Conservation (phyloP, 2,113 vertebrate genomes). For the Barnardius zonarius region DNA sequence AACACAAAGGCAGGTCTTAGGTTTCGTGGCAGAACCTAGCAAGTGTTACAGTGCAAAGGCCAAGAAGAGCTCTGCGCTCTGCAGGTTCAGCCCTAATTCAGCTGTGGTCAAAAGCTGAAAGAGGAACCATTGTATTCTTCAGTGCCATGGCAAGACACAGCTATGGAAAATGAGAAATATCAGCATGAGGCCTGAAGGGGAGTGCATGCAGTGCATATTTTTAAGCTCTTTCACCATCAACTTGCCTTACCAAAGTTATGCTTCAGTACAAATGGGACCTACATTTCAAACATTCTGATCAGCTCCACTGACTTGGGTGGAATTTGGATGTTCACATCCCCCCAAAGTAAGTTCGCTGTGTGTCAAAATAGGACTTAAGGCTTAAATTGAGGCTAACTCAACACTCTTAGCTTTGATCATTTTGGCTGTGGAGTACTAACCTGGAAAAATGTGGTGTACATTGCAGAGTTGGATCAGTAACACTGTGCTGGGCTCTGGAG, state of each 20-base stretch:
- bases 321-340: not conserved
- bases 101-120: not conserved
- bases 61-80: not conserved
- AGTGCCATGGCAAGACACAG: not conserved
- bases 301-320: not conserved
- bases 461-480: not conserved
- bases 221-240: not conserved
- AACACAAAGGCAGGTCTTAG: not conserved
- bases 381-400: not conserved
- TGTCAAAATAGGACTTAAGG: not conserved
- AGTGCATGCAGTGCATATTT: not conserved
- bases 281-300: not conserved
- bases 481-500: not conserved
- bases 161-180: not conserved
- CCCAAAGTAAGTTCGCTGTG: not conserved
- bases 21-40: not conserved
- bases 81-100: not conserved
- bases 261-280: not conserved
- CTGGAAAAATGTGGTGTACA: not conserved
- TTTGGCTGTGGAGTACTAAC: not conserved
- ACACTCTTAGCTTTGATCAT: not conserved
- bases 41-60: fast-evolving
- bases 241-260: not conserved
- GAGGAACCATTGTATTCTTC: not conserved
- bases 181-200: not conserved